Evolutionary conservation across 2,113 vertebrate species (phyloP), one percentile per base, ranked within the genome.

Genomic region (Jacana jacana): DNA sequence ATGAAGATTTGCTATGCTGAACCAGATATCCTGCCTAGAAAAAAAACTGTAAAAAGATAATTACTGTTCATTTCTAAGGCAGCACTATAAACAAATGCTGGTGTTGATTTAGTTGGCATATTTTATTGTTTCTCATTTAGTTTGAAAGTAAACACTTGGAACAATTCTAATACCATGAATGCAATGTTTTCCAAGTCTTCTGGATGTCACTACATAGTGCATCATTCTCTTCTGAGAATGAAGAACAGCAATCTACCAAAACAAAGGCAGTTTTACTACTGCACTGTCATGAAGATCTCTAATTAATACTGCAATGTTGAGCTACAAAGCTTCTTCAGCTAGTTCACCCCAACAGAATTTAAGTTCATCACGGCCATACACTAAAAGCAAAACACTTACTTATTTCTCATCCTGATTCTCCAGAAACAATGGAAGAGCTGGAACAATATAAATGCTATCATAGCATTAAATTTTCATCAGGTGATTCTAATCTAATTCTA

Each of bases 61-160:
- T 55, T 89, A 77, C 23, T 58, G 58, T 54, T 93, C 19, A 51
- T 72, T 91, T 89, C 60, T 80, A 23, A 94, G 93, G 66, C 17
- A 86, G 54, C 55, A 88, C 31, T 70, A 81, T 35, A 91, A 94
- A 95, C 63, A 95, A 81, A 86, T 46, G 51, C 58, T 89, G 42
- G 68, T 66, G 79, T 69, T 91, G 81, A 90, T 93, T 87, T 86
- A 91, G 54, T 63, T 5, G 0, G 54, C 49, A 40, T 77, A 54
- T 94, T 91, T 93, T 72, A 85, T 58, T 95, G 79, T 91, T 95
- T 91, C 51, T 88, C 61, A 2, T 93, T 89, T 82, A 88, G 70
- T 70, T 77, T 82, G 44, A 86, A 95, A 96, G 70, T 85, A 95
- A 96, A 91, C 81, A 86, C 82, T 96, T 96, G 71, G 54, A 95